These are phyloP conservation scores for Microvelia longipes DNA, from an alignment of 1,140 invertebrate genomes.

Conservation along the genomic window DNA sequence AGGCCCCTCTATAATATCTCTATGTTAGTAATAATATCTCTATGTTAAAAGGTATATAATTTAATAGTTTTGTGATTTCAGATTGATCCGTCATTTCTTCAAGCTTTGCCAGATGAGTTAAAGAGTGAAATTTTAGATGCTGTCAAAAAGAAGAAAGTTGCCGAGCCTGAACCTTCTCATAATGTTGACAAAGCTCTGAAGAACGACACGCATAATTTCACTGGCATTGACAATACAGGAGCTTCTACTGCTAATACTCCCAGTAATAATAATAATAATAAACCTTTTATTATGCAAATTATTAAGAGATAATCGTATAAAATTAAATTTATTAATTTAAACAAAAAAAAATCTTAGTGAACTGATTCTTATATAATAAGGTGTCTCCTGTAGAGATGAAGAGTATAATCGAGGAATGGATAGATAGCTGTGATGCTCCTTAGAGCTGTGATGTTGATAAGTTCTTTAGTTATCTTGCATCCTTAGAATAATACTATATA, in stretches of 20 bases:
- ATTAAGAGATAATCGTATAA: neutral
- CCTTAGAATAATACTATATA: no score
- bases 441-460: slow-evolving; percentile 33
- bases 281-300: no score
- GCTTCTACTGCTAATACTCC: neutral
- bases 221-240: neutral
- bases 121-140: slow-evolving; percentile 41
- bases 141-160: slow-evolving; percentile 7
- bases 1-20: no score
- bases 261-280: neutral
- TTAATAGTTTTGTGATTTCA: no score
- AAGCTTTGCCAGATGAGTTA: slow-evolving; percentile 42
- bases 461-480: slow-evolving; percentile 29
- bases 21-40: no score
- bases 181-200: neutral
- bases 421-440: slow-evolving; percentile 31
- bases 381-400: slow-evolving; percentile 29
- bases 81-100: slow-evolving; percentile 37
- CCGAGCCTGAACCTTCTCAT: slow-evolving; percentile 12
- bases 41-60: no score
- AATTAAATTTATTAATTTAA: neutral
- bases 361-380: no score
- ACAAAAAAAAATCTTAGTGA: neutral
- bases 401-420: slow-evolving; percentile 34
- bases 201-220: neutral